Evolutionary conservation across 2,797 vertebrate genomes (phyloP), one percentile per base, ranked within the genome.

Genomic region (Tenualosa ilisha): DNA sequence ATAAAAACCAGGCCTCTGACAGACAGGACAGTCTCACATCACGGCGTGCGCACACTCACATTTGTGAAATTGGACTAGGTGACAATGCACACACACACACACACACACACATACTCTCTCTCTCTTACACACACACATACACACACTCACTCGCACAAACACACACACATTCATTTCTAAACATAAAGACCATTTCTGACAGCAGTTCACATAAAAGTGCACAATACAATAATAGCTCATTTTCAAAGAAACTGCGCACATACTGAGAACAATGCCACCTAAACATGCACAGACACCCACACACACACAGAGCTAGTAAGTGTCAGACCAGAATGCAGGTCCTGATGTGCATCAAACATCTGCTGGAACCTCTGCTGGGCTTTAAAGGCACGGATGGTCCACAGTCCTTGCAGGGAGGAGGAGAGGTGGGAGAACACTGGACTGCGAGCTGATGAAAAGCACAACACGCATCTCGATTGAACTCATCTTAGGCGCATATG

Each of bases 401-500:
- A 98, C 90, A 99, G 95, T 51, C 98, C 98, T 94, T 99, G 97
- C 59, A 98, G 96, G 59, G 98, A 97, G 9, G 97, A 97, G 0
- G 98, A 97, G 22, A 99, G 92, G 91, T 98, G 97, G 93, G 97
- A 98, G 90, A 99, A 99, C 1, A 98, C 97, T 0, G 97, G 97
- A 93, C 98, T 98, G 89, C 97, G 95, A 85, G 96, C 97, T 98
- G 88, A 43, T 17, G 75, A 85, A 43, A 88, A 26, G 31, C 72
- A 86, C 51, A 84, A 15, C 15, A 46, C 8, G 3, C 12, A 13
- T 72, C 7, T 40, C 50, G 1, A 51, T 51, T 51, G 11, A 7
- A 51, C 50, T 51, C 50, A 9, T 12, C 46, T 51, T 49, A 8
- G 46, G 3, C 24, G 2, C 24, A 65, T 26, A 26, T 31, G 3